Evolutionary conservation across 2,888 invertebrate species (phyloP).

Genomic region (Xylocampa areola): DNA sequence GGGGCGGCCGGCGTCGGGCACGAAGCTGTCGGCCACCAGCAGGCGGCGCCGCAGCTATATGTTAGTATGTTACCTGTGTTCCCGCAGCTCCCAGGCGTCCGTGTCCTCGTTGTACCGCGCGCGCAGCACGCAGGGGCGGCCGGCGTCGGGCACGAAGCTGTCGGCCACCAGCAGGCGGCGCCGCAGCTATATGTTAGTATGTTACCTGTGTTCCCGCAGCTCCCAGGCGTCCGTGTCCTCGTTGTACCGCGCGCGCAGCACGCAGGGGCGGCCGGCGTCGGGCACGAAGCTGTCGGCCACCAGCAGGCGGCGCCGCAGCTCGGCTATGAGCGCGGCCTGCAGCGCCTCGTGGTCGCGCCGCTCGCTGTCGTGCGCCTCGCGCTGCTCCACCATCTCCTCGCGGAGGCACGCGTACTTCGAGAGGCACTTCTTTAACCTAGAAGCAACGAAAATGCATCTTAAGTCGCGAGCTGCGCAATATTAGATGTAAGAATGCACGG

Average conservation of each 20-base stretch:
- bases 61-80: too few relatives aligned
- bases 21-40: conserved; percentile 3
- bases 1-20: conserved; percentile 91
- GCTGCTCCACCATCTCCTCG: conserved; percentile 86
- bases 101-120: conserved; percentile 88
- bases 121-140: conserved; percentile 91
- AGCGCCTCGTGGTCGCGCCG: conserved; percentile 96
- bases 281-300: conserved; percentile 98
- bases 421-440: conserved; percentile 96
- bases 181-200: background rate
- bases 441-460: background rate
- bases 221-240: conserved; percentile 91
- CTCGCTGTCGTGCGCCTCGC: conserved; percentile 96
- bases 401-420: conserved; percentile 92
- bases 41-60: background rate
- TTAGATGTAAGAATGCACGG: too few relatives aligned
- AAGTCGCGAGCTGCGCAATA: too few relatives aligned
- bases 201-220: conserved; percentile 94
- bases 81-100: too few relatives aligned
- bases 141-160: conserved; percentile 74
- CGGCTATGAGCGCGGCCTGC: conserved; percentile 95
- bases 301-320: conserved; percentile 96
- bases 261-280: conserved; percentile 78
- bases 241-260: conserved; percentile 90
- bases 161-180: background rate